phyloP scores from a whole-genome alignment of 2,888 invertebrate species.

The Drosophila multiciliata region DNA sequence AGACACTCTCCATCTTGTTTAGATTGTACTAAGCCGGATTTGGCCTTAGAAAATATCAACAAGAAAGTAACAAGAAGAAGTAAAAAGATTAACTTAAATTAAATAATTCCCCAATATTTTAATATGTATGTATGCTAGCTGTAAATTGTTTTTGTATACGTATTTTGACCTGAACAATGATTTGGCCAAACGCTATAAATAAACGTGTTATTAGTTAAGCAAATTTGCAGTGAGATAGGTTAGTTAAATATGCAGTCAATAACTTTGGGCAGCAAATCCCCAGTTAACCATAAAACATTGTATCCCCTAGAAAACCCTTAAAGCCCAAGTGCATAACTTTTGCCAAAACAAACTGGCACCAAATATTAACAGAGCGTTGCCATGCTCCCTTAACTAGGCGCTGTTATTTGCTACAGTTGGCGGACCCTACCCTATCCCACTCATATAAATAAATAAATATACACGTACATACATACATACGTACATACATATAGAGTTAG shows the following conservation, averaged over 20 bases:
- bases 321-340: conserved; percentile 51
- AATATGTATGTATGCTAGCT: neutral
- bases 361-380: conserved; percentile 24
- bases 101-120: neutral
- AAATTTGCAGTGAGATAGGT: neutral
- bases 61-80: neutral
- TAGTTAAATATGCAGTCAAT: conserved; percentile 34
- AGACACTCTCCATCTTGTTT: neutral
- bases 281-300: conserved; percentile 50
- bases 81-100: neutral
- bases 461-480: neutral
- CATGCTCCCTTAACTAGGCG: conserved; percentile 5
- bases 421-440: neutral
- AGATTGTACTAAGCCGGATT: neutral
- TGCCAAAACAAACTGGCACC: conserved; percentile 32
- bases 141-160: neutral
- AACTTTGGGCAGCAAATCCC: conserved; percentile 45
- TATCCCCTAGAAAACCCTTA: conserved; percentile 6
- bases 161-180: neutral
- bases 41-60: neutral
- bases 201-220: neutral
- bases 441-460: neutral
- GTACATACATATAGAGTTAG: neutral
- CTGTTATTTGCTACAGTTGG: conserved; percentile 6
- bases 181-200: neutral